These are phyloP conservation scores for Ischnura elegans DNA, from an alignment of 2,888 invertebrate genomes.

Conservation along the genomic window DNA sequence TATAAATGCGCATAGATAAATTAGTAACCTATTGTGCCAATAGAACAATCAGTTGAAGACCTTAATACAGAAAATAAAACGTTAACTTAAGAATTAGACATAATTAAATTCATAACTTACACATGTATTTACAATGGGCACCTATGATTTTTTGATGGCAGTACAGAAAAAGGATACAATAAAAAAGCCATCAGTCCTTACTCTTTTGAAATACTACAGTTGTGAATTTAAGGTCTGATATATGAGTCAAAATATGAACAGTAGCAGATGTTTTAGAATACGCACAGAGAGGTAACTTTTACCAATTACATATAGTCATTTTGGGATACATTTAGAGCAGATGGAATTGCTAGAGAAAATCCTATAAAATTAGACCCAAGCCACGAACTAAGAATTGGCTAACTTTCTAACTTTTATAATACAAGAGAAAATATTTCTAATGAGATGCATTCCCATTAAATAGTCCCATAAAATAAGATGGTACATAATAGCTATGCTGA, in stretches of 20 bases:
- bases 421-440: too few relatives aligned
- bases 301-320: neutral
- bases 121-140: neutral
- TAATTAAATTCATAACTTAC: neutral
- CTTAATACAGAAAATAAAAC: neutral
- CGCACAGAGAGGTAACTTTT: neutral
- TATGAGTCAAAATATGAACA: neutral
- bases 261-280: neutral
- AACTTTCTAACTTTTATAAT: too few relatives aligned
- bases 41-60: neutral
- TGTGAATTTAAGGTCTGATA: neutral
- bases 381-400: too few relatives aligned
- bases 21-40: neutral
- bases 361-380: too few relatives aligned
- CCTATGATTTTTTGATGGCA: neutral
- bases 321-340: neutral
- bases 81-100: neutral
- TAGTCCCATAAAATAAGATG: too few relatives aligned
- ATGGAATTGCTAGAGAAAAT: too few relatives aligned
- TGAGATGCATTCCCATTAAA: too few relatives aligned
- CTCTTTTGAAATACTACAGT: neutral
- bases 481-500: neutral
- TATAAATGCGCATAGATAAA: neutral
- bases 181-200: neutral
- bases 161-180: neutral